phyloP scores from a whole-genome alignment of 2,113 vertebrate genomes.

The Willisornis vidua region DNA sequence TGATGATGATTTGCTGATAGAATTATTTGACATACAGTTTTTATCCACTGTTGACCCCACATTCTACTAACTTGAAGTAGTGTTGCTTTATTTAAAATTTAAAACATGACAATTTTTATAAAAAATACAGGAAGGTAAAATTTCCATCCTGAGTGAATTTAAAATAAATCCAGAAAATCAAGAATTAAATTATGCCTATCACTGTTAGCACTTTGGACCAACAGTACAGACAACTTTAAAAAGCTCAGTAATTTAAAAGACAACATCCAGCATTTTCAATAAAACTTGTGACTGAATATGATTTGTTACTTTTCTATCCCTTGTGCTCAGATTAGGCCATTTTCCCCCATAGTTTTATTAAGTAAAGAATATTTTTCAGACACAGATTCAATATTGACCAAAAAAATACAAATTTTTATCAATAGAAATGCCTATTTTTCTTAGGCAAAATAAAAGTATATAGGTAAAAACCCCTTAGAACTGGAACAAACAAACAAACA shows the following conservation, averaged over 20 bases:
- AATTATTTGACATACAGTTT: neutral
- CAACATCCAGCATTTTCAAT: neutral
- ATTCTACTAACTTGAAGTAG: neutral
- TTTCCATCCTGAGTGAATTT: neutral
- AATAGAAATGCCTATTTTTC: neutral
- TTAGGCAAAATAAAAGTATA: neutral
- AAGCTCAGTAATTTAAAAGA: neutral
- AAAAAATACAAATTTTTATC: neutral
- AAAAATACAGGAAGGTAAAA: neutral
- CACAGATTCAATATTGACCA: neutral
- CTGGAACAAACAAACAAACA: accelerated
- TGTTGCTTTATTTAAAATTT: neutral
- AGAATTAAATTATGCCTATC: neutral
- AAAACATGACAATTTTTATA: neutral
- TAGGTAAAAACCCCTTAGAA: neutral
- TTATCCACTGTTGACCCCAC: neutral
- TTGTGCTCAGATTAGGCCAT: neutral
- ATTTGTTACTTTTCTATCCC: neutral
- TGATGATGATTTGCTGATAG: neutral
- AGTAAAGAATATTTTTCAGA: neutral
- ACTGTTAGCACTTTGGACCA: neutral
- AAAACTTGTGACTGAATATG: neutral
- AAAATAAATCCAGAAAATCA: neutral
- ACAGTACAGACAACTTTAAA: neutral
- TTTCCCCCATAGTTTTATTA: neutral